phyloP scores from a whole-genome alignment of 23 tunicate species.

The Aplidium turbinatum region DNA sequence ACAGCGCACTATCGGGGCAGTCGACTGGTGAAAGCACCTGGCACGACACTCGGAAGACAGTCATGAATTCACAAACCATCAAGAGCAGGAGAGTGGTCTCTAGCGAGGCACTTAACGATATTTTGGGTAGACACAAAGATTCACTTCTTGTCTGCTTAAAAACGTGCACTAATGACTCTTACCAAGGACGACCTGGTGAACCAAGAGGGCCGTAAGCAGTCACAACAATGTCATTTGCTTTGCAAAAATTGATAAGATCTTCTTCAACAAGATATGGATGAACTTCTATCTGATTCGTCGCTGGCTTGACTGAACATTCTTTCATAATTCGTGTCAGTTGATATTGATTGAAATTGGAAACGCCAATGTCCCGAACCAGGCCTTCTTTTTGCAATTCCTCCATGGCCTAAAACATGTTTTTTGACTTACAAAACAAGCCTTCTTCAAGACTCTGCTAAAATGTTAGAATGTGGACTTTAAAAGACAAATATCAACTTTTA shows the following conservation, averaged over 20 bases:
- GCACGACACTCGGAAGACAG: too few species aligned
- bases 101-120: too few species aligned
- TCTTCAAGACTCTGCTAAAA: too few species aligned
- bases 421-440: background rate
- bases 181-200: conserved; percentile 64
- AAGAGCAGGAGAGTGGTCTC: too few species aligned
- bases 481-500: too few species aligned
- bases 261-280: conserved; percentile 60
- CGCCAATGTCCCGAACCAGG: conserved; percentile 65
- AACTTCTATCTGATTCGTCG: conserved; percentile 84
- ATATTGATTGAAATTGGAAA: conserved; percentile 87
- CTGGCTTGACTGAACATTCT: conserved; percentile 69
- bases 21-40: too few species aligned
- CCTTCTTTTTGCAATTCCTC: conserved; percentile 71
- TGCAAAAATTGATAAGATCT: conserved; percentile 41
- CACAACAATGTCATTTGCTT: conserved; percentile 62
- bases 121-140: too few species aligned
- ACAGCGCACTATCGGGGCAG: too few species aligned
- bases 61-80: too few species aligned
- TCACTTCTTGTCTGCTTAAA: too few species aligned
- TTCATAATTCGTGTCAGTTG: conserved; percentile 58
- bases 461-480: too few species aligned
- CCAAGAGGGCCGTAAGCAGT: conserved; percentile 91
- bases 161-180: too few species aligned
- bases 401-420: conserved; percentile 56